phyloP scores from a whole-genome alignment of 2,888 invertebrate species.

The Eulithis testata region DNA sequence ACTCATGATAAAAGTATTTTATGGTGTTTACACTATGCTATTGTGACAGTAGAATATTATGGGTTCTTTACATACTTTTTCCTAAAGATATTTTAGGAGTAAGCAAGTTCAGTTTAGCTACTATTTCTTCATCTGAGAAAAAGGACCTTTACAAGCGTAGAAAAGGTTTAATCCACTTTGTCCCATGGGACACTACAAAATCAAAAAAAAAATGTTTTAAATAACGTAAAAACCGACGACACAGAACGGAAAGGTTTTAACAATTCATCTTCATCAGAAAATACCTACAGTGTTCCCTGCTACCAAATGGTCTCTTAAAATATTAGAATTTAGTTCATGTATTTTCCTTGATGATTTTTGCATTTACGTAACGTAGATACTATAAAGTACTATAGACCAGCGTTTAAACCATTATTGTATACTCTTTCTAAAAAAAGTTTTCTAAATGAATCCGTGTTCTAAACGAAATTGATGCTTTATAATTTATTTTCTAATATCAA shows the following conservation, averaged over 20 bases:
- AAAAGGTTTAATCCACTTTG: no score
- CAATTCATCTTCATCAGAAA: not conserved
- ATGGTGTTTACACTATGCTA: not conserved
- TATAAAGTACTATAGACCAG: conserved; percentile 43
- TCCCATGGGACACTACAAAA: no score
- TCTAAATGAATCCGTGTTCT: not conserved
- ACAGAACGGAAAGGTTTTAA: not conserved
- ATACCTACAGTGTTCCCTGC: conserved; percentile 2
- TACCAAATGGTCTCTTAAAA: conserved; percentile 27
- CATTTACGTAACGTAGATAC: conserved; percentile 60
- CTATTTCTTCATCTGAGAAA: no score
- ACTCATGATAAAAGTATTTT: not conserved
- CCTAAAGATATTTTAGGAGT: no score
- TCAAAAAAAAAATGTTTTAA: no score
- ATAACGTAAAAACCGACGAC: no score
- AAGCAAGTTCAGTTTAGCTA: no score
- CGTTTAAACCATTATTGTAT: conserved; percentile 26
- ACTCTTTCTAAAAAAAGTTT: not conserved
- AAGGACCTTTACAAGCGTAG: no score
- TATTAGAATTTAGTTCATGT: conserved; percentile 37
- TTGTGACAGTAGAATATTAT: no score
- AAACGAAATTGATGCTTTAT: not conserved
- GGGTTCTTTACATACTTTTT: no score
- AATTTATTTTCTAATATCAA: not conserved
- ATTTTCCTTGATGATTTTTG: conserved; percentile 47